Percentiles rank a stretch among this genome's conserved stretches.
Evolutionary conservation across 2,888 invertebrate species (phyloP).

Genomic region (Dorcus hopei): DNA sequence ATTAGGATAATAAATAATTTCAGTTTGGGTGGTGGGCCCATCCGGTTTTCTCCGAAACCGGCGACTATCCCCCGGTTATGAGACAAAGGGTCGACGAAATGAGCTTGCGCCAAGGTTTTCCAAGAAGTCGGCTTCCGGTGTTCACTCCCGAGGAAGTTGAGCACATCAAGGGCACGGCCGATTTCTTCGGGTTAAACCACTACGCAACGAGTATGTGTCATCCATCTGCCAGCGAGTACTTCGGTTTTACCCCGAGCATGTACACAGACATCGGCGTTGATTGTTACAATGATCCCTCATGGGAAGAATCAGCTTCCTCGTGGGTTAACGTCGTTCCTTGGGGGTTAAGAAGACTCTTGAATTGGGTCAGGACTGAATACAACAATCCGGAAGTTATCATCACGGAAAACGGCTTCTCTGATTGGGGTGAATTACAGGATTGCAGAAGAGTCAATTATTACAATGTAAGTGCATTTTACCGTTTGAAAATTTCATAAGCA

Average conservation of each 20-base stretch:
- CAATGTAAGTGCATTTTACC: slow-evolving; percentile 31
- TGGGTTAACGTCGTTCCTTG: slow-evolving; percentile 59
- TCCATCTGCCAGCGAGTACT: slow-evolving; percentile 31
- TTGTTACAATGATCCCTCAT: slow-evolving; percentile 47
- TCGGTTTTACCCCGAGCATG: slow-evolving; percentile 44
- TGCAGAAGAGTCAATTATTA: slow-evolving; percentile 13
- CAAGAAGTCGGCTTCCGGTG: slow-evolving; percentile 58
- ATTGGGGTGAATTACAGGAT: slow-evolving; percentile 39
- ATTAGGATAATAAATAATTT: neutral
- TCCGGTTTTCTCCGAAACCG: slow-evolving; percentile 60
- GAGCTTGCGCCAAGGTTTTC: slow-evolving; percentile 58
- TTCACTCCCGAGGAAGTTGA: slow-evolving; percentile 60
- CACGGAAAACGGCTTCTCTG: slow-evolving; percentile 60
- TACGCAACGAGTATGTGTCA: slow-evolving; percentile 53
- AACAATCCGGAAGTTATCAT: slow-evolving; percentile 56
- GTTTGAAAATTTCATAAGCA: too few species aligned
- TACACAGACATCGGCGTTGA: slow-evolving; percentile 48
- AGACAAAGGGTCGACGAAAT: slow-evolving; percentile 54
- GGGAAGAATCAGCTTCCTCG: slow-evolving; percentile 52
- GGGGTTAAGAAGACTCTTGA: slow-evolving; percentile 57
- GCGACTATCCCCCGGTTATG: slow-evolving; percentile 67
- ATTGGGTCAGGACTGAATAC: slow-evolving; percentile 47
- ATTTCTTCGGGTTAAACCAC: slow-evolving; percentile 73
- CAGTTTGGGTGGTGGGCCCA: slow-evolving; percentile 66
- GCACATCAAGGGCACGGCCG: slow-evolving; percentile 58